Conservation (phyloP, 2,888 invertebrate genomes). For the Drosophila rubida region DNA sequence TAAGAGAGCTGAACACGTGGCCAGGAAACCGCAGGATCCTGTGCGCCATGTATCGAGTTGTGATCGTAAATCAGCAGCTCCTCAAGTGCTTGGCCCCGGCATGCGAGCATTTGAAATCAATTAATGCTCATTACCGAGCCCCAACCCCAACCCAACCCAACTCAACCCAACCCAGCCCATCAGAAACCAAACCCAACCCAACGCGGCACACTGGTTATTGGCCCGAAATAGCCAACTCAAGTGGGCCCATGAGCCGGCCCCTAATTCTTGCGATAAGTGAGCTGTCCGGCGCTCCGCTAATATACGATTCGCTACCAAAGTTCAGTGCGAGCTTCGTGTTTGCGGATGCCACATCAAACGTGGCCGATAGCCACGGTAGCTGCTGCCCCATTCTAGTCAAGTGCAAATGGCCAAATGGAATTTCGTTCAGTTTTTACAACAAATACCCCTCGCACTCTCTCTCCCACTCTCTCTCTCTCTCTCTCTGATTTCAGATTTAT, state of each 20-base stretch:
- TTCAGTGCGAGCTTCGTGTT: constrained; percentile 54
- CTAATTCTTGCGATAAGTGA: constrained; percentile 56
- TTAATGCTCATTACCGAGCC: constrained; percentile 61
- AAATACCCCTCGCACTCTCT: neutral
- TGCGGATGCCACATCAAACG: constrained; percentile 61
- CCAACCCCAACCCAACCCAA: neutral
- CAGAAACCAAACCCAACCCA: neutral
- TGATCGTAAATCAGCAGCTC: constrained; percentile 33
- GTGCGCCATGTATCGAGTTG: constrained; percentile 23
- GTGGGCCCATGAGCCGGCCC: constrained; percentile 31
- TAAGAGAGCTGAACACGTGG: constrained; percentile 51
- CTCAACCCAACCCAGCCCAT: neutral
- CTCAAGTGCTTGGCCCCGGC: constrained; percentile 24
- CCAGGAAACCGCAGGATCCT: constrained; percentile 71
- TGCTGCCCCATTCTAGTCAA: constrained; percentile 42
- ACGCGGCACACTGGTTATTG: no score
- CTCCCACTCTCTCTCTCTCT: no score
- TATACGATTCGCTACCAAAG: constrained; percentile 70
- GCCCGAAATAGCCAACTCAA: constrained; percentile 44
- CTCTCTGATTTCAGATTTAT: no score
- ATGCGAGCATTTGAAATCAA: constrained; percentile 51
- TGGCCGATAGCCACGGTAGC: constrained; percentile 53
- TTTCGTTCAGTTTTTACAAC: constrained; percentile 34
- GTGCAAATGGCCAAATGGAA: constrained; percentile 55
- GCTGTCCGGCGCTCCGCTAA: constrained; percentile 51